These are phyloP conservation scores for Alauda arvensis DNA, from an alignment of 2,797 vertebrate genomes.

Conservation along the genomic window DNA sequence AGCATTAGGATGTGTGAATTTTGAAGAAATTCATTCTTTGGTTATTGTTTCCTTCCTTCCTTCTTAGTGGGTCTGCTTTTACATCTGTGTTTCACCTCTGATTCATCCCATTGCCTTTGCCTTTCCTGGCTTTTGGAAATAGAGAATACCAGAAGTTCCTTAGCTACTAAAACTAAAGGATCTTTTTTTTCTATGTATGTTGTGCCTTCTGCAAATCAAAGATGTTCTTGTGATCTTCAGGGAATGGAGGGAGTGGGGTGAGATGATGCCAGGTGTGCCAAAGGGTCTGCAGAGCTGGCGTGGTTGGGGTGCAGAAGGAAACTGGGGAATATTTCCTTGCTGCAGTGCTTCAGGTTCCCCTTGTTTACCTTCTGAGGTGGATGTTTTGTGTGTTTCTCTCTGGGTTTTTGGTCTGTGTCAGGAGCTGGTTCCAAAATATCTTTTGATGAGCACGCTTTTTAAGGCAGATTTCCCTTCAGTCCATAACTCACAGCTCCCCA, in stretches of 20 bases:
- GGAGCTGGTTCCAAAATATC: not conserved
- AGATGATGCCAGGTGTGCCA: not conserved
- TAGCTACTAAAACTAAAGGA: not conserved
- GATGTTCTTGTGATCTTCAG: not conserved
- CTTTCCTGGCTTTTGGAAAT: not conserved
- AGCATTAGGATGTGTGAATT: not conserved
- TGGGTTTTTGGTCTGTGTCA: not conserved
- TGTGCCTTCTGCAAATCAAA: not conserved
- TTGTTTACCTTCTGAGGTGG: not conserved
- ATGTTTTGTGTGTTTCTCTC: not conserved
- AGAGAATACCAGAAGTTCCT: not conserved
- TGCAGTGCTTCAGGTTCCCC: not conserved
- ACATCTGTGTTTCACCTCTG: not conserved
- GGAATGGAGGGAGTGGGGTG: not conserved
- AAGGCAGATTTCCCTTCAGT: not conserved
- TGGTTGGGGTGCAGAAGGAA: not conserved
- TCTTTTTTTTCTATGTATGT: not conserved
- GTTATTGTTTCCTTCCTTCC: not conserved
- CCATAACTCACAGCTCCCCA: not conserved
- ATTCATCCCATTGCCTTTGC: not conserved
- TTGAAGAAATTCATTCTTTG: not conserved
- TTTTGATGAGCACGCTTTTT: not conserved
- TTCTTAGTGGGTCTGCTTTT: not conserved
- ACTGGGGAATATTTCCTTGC: not conserved
- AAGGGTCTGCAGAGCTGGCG: fast-evolving